Base-by-base conservation (phyloP, 2,113 vertebrate genomes). In the Mastomys coucha region DNA sequence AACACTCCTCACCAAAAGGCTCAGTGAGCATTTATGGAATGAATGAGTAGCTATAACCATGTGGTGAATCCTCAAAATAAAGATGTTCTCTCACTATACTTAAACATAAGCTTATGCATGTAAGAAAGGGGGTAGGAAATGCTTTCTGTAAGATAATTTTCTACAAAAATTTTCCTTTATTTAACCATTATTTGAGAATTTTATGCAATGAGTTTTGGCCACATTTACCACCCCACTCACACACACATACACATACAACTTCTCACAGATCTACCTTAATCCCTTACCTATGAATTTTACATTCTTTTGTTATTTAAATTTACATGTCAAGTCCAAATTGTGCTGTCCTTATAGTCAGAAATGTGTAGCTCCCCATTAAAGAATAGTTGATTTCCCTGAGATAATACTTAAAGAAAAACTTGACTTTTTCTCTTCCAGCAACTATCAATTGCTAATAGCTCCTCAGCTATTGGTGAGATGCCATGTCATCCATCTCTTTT, bases 61-160 rank as follows among this genome's bases (percentile, higher is more conserved):
- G 67, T 31, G 8, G 4, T 81, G 60, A 94, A 76, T 91, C 19
- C 45, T 80, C 92, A 89, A 87, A 78, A 39, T 33, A 81, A 90
- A 94, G 51, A 42, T 53, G 4, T 1, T 70, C 13, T 85, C 7
- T 82, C 91, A 10, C 4, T 80, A 0, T 70, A 56, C 60, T 90
- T 58, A 69, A 95, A n/a, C 1, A 1, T 73, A 33, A 45, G 91
- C 17, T 90, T 82, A 42, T 24, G 24, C 72, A 6, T 93, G 36
- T 4, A 78, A 75, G 33, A 91, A 17, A 33, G 58, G 51, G 88
- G 72, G 70, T 84, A 96, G 91, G 12, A 73, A 77, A 95, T 56
- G 4, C 24, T 97, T 97, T 95, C 75, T 88, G 3, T 49, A 75
- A 73, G 31, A 7, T 90, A 82, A 51, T 89, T 81, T 56, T 81